Base-by-base conservation (phyloP, 1,140 invertebrate genomes). In the Plectus sambesii region DNA sequence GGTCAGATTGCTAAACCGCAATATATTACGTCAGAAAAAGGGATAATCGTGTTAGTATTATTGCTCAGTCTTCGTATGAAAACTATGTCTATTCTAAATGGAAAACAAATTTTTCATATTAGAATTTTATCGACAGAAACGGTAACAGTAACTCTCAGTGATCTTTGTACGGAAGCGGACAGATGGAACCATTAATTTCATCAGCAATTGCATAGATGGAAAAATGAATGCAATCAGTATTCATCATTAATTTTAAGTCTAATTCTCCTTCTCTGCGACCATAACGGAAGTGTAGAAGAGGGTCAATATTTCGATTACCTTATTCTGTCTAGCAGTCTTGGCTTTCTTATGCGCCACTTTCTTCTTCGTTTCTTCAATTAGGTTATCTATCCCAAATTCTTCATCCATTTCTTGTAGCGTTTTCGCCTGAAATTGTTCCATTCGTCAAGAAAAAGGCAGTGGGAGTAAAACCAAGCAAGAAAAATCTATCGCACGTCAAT, bases 341-440 rank as follows among this genome's bases (percentile, higher is more conserved):
- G 29, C n/a, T 19, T 51, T 42, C 27, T 27, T 47, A n/a, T 25
- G 27, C 26, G 59, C 48, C 15, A 9, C 29, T 22, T 57, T 50
- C 42, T 73, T 68, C 48, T 81, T 78, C 64, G 87, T 84, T 57
- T 85, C 78, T 54, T 83, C 81, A 2, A 93, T 77, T 8, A 93
- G 72, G 54, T 81, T 81, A 5, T 80, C 78, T 47, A 93, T 80
- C 26, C 88, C 89, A 79, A 96, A 93, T 64, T 87, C 87, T 66
- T 80, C 82, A 75, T 97, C 92, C 72, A 96, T 78, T 71, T 94
- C 87, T 70, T 93, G 87, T 54, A 94, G 70, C 73, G 85, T 78
- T 72, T 88, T 88, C 30, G 86, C 87, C 82, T 85, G 64, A 15
- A 59, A 69, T 55, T 44, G 47, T 48, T 15, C 49, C 54, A 56